Percentiles rank a stretch among this genome's conserved stretches.
Evolutionary conservation across 2,888 invertebrate genomes (phyloP).

Genomic region (Himalopsyche japonica): DNA sequence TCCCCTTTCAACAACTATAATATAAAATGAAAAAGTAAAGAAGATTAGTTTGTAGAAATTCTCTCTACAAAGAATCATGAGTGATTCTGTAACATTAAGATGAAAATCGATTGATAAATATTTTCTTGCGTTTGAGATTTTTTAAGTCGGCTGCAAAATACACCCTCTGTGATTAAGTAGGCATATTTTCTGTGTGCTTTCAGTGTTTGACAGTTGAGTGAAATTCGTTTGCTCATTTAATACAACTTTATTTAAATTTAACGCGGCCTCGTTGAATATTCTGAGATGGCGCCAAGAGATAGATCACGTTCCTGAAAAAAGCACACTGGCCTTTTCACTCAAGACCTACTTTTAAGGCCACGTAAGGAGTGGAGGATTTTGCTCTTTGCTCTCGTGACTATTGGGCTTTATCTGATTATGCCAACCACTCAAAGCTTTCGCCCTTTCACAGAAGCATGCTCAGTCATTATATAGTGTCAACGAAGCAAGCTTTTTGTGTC

Average conservation of each 20-base stretch:
- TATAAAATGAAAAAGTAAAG: too few species aligned
- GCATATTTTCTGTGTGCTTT: not conserved
- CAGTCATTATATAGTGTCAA: not conserved
- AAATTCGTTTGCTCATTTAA: not conserved
- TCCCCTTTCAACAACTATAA: too few species aligned
- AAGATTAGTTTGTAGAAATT: too few species aligned
- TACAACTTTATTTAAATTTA: not conserved
- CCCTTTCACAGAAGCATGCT: not conserved
- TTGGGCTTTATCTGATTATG: not conserved
- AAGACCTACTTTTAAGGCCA: constrained; percentile 8
- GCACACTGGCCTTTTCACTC: constrained; percentile 27
- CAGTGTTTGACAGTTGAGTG: not conserved
- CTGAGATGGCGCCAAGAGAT: constrained; percentile 20
- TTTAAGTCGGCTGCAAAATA: not conserved
- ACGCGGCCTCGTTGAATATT: constrained; percentile 13
- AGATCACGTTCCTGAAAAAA: constrained; percentile 30
- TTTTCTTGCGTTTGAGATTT: not conserved
- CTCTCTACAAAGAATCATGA: too few species aligned
- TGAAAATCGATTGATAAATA: too few species aligned
- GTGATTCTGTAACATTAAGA: too few species aligned
- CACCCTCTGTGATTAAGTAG: not conserved
- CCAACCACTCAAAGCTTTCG: not conserved
- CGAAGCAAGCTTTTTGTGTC: not conserved
- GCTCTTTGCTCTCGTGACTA: not conserved
- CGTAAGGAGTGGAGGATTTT: not conserved